These are phyloP conservation scores for Macrotis lagotis DNA, from an alignment of 2,113 vertebrate species.

Conservation along the genomic window DNA sequence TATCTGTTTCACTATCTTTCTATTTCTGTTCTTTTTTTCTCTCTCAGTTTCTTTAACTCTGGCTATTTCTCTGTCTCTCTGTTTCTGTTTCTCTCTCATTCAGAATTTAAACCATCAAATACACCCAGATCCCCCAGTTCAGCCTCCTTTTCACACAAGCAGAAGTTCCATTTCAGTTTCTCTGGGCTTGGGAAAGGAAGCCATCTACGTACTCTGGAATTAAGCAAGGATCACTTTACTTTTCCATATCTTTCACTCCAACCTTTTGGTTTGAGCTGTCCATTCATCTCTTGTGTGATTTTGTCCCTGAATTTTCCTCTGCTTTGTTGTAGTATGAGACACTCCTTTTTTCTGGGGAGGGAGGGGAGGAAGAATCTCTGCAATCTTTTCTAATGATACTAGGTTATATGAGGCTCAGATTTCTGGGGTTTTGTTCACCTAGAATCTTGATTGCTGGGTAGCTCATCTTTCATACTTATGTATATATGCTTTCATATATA, in stretches of 20 bases:
- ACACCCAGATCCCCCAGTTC: not conserved
- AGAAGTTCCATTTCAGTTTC: conserved; percentile 37
- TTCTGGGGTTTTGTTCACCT: not conserved
- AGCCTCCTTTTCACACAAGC: conserved; percentile 13
- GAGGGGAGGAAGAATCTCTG: not conserved
- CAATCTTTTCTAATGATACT: not conserved
- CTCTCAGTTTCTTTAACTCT: no score
- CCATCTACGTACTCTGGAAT: conserved; percentile 54
- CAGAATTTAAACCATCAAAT: not conserved
- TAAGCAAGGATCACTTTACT: conserved; percentile 49
- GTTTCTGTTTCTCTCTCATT: conserved; percentile 8
- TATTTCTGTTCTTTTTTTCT: not conserved
- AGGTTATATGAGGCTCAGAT: not conserved
- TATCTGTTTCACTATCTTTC: conserved; percentile 15
- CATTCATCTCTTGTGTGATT: conserved; percentile 33
- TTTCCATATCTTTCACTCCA: conserved; percentile 21
- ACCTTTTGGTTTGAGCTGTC: not conserved
- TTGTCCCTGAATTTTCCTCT: not conserved
- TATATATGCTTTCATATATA: no score
- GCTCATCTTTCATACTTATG: not conserved
- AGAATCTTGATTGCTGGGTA: not conserved
- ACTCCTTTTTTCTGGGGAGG: not conserved
- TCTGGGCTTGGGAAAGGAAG: conserved; percentile 45
- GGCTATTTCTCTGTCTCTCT: no score
- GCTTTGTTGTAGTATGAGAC: not conserved